phyloP scores from a whole-genome alignment of 2,113 vertebrate genomes.

The Rissa tridactyla region DNA sequence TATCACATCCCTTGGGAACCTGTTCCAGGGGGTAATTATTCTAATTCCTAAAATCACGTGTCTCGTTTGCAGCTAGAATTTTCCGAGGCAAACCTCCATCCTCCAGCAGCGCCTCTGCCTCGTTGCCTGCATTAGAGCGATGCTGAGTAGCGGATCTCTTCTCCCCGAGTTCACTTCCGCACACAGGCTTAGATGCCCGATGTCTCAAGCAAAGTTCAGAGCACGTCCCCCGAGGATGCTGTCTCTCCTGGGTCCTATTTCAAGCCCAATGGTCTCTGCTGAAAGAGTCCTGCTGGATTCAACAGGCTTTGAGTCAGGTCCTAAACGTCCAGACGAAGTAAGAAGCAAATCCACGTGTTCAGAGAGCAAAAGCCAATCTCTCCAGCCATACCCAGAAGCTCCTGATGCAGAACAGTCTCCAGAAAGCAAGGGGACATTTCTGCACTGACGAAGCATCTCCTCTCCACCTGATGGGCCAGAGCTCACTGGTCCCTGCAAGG shows the following conservation, averaged over 20 bases:
- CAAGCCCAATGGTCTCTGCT: background rate
- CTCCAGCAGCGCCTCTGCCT: background rate
- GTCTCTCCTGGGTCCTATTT: background rate
- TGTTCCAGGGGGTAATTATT: slow-evolving; percentile 62
- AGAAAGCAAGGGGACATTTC: background rate
- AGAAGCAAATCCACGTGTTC: background rate
- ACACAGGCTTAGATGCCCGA: background rate
- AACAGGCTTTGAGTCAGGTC: background rate
- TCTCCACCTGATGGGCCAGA: background rate
- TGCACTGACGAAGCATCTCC: background rate
- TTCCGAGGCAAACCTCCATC: slow-evolving; percentile 29
- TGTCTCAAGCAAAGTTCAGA: background rate
- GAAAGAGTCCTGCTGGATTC: background rate
- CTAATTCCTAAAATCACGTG: slow-evolving; percentile 58
- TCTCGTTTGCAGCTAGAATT: slow-evolving; percentile 61
- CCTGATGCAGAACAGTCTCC: background rate
- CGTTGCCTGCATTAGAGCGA: background rate
- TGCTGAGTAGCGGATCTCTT: background rate
- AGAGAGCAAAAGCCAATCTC: background rate
- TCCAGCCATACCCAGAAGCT: background rate
- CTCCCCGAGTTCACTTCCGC: background rate
- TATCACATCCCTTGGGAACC: slow-evolving; percentile 49
- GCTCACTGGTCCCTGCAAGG: background rate
- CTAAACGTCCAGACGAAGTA: background rate
- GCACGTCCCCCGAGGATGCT: background rate